Base-by-base conservation (phyloP, 30 jellyfish, hydroid and myxozoan species). In the Aurelia sp. region DNA sequence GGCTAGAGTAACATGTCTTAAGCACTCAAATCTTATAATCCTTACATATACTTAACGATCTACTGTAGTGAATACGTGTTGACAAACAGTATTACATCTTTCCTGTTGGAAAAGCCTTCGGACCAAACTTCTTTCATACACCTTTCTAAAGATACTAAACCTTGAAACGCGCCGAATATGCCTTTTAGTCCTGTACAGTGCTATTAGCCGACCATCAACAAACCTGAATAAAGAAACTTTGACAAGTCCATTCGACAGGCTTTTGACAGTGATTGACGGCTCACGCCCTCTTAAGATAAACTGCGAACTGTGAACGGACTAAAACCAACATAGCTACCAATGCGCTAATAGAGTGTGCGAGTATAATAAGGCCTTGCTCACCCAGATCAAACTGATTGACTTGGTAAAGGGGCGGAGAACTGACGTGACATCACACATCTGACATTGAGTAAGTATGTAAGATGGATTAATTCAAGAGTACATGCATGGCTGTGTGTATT, bases 41-140 rank as follows among this genome's bases (percentile, higher is more conserved):
- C 93, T 84, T 70, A 76, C 93, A 84, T 84, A 84, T 84, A 84
- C 93, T 72, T 84, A 84, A 84, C 93, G 93, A 84, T 84, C 93
- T 84, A 67, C 76, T 65, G 74, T 61, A 48, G 93, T 50, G 93
- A 84, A 84, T 70, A 27, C 59, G 27, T 84, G 93, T 84, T 84
- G 87, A 84, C 93, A 84, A 84, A 84, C 78, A 84, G 93, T 53
- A 84, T 84, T 84, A 84, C 93, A 84, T 76, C 86, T 84, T 84
- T 84, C 93, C 93, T 84, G 93, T 72, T 84, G 64, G 68, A 84
- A 84, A 84, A 84, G 88, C 93, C 87, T 66, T 71, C 93, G 87
- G 87, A 72, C 87, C 93, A 71, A 84, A 64, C 76, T 48, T 50
- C 80, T 70, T 84, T 84, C 93, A 21, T 8, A 63, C 63, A 51